Evolutionary conservation across 1,140 invertebrate species (phyloP).

Genomic region (Temnothorax nylanderi): DNA sequence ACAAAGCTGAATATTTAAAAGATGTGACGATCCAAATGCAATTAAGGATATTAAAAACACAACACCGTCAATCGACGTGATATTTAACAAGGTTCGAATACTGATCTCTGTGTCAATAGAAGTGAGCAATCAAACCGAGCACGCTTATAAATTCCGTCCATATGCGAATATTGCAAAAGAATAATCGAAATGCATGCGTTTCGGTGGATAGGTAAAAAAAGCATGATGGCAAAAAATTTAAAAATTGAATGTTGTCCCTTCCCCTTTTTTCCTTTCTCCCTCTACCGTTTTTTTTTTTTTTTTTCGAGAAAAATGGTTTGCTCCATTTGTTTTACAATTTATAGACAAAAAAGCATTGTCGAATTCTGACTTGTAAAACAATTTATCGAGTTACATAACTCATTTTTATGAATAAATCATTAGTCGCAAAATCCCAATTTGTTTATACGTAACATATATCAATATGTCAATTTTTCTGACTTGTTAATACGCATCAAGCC

Average conservation of each 20-base stretch:
- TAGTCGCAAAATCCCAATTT: background rate
- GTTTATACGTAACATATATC: background rate
- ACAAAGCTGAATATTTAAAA: background rate
- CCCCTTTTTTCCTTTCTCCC: background rate
- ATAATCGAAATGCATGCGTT: slow-evolving; percentile 39
- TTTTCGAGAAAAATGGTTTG: slow-evolving; percentile 13
- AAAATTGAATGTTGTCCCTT: slow-evolving; percentile 13
- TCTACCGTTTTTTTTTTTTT: background rate
- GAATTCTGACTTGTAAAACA: background rate
- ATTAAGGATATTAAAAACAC: background rate
- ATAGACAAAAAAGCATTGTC: slow-evolving; percentile 13
- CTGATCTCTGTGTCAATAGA: slow-evolving; percentile 38
- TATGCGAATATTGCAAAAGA: slow-evolving; percentile 33
- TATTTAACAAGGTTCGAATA: slow-evolving; percentile 39
- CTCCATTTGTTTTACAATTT: slow-evolving; percentile 45
- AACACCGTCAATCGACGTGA: background rate
- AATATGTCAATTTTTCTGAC: background rate
- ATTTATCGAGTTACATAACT: background rate
- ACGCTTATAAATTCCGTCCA: slow-evolving; percentile 36
- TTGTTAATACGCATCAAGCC: background rate
- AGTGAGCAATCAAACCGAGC: slow-evolving; percentile 39
- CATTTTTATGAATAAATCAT: slow-evolving; percentile 18
- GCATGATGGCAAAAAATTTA: slow-evolving; percentile 23
- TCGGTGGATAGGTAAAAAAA: slow-evolving; percentile 10
- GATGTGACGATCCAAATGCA: background rate